These are phyloP conservation scores for Gymnoscopelus braueri DNA, from an alignment of 2,797 vertebrate species.

Conservation along the genomic window DNA sequence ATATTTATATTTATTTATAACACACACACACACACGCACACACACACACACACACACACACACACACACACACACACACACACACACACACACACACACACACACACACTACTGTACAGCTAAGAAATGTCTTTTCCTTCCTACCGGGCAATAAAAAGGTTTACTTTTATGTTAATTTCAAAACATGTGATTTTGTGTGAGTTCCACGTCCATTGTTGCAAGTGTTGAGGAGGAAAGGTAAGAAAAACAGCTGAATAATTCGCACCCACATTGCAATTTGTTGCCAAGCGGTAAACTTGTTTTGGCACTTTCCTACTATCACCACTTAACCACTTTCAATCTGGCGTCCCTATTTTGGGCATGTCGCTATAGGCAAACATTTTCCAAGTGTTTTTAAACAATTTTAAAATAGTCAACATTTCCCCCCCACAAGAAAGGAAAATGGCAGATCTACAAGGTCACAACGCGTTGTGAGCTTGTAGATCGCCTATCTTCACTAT, in stretches of 20 bases:
- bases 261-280: conserved; percentile 23
- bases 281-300: neutral
- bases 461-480: neutral
- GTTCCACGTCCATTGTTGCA: conserved; percentile 42
- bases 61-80: conserved; percentile 1
- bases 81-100: conserved; percentile 22
- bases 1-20: conserved; percentile 52
- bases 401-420: too few species aligned
- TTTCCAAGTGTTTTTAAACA: too few species aligned
- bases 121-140: conserved; percentile 11
- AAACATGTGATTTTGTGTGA: conserved; percentile 20
- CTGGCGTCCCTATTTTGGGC: too few species aligned
- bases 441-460: too few species aligned
- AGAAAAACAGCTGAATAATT: conserved; percentile 42
- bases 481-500: neutral
- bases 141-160: conserved; percentile 4
- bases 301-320: neutral
- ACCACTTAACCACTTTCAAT: neutral
- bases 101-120: conserved; percentile 14
- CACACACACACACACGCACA: conserved; percentile 23
- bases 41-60: conserved; percentile 17
- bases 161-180: conserved; percentile 23
- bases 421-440: too few species aligned
- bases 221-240: conserved; percentile 13
- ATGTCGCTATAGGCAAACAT: too few species aligned